Base-by-base conservation (phyloP, 2,113 vertebrate species). In the Dipodomys merriami region DNA sequence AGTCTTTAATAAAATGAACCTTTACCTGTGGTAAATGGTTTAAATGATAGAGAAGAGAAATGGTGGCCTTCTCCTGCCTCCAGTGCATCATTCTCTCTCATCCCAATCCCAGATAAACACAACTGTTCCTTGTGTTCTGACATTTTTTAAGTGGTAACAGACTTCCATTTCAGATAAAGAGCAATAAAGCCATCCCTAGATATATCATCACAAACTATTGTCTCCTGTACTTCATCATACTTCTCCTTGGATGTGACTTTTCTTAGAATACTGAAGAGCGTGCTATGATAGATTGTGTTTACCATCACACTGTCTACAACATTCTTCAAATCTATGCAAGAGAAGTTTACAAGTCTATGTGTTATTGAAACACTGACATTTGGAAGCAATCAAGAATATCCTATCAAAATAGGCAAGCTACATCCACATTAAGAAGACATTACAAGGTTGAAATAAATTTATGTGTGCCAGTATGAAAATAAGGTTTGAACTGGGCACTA, bases 171-270 rank as follows among this genome's bases (percentile, higher is more conserved):
- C 29, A 80, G 2, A 73, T 27, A 76, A 93, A 91, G 35, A 13
- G 39, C 25, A 85, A 39, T 73, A 35, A 11, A 82, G 35, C 6
- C 33, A 13, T 71, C 30, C n/a, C 8, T 49, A 8, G 65, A 65
- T 33, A 87, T 62, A 49, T 53, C 3, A 92, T 10, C 57, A 74
- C 39, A 77, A 69, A 77, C 12, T 49, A 10, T 64, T 83, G 92
- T 85, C 35, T 90, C 29, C 39, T 11, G 7, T 23, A 77, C 2
- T 46, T 9, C 7, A 18, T 9, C 7, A 18, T 1, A 64, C 20
- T 72, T 90, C 77, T 83, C 82, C 53, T 64, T 30, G 64, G 19
- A 90, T 30, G 57, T 90, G 71, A 65, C 18, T 84, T 94, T 95
- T 79, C 60, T 91, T 7, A 73, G 29, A 69, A 91, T 79, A 6